Evolutionary conservation across 2,888 invertebrate genomes (phyloP).

Genomic region (Patella ulyssiponensis): DNA sequence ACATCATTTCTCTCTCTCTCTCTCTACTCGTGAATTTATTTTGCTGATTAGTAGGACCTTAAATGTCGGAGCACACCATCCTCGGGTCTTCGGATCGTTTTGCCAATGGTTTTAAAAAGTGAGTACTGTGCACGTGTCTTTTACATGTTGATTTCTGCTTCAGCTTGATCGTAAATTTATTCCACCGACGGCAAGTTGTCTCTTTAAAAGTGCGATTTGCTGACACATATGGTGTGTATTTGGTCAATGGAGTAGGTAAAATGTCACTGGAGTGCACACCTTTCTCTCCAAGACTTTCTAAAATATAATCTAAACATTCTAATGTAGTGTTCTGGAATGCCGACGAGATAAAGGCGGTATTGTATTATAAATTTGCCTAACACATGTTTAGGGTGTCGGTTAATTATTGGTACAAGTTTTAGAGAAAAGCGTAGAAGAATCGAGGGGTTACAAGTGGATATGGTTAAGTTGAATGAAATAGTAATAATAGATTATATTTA

Average conservation of each 20-base stretch:
- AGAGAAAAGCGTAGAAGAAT: neutral
- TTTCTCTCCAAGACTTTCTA: neutral
- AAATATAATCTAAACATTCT: neutral
- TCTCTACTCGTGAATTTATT: too few species aligned
- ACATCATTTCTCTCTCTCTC: too few species aligned
- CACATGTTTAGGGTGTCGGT: conserved; percentile 2
- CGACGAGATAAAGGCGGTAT: neutral
- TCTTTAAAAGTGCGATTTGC: neutral
- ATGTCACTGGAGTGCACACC: neutral
- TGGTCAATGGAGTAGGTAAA: neutral
- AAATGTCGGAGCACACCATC: too few species aligned
- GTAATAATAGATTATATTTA: too few species aligned
- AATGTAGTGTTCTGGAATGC: neutral
- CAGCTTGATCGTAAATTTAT: neutral
- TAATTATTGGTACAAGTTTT: neutral
- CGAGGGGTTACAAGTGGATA: neutral
- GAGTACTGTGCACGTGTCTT: too few species aligned
- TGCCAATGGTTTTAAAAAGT: too few species aligned
- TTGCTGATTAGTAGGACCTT: too few species aligned
- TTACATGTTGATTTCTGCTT: too few species aligned
- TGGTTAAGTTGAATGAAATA: neutral
- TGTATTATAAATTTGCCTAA: neutral
- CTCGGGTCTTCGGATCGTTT: too few species aligned
- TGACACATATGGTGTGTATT: neutral
- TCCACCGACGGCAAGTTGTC: too few species aligned